Evolutionary conservation across 2,113 vertebrate genomes (phyloP).

Genomic region (Phaethon lepturus): DNA sequence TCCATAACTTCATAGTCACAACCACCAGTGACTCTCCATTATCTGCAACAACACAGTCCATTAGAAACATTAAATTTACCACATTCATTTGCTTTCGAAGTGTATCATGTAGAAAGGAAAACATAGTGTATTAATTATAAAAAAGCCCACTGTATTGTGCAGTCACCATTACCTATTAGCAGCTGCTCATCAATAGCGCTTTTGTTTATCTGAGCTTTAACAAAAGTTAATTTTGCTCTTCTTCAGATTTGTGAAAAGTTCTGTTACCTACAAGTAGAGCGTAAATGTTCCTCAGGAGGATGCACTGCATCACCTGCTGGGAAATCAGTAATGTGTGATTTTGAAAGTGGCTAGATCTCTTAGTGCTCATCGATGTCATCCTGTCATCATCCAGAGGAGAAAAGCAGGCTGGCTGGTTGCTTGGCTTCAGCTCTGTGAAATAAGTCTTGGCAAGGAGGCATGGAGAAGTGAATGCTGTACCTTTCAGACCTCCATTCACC

Average conservation of each 20-base stretch:
- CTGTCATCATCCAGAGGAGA: not conserved
- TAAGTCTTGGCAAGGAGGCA: not conserved
- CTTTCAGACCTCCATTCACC: not conserved
- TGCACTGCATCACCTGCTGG: not conserved
- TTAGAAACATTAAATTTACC: not conserved
- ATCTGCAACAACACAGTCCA: not conserved
- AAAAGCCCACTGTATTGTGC: not conserved
- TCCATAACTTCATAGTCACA: not conserved
- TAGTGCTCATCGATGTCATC: not conserved
- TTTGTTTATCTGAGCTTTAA: not conserved
- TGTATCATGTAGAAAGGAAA: not conserved
- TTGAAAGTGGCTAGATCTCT: not conserved
- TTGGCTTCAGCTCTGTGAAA: not conserved
- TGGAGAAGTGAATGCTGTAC: not conserved
- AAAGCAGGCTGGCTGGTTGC: not conserved
- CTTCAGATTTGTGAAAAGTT: not conserved
- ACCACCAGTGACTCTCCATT: not conserved
- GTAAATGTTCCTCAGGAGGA: not conserved
- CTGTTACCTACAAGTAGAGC: not conserved
- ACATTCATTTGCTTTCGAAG: not conserved
- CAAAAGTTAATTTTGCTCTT: not conserved
- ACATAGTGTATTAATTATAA: not conserved
- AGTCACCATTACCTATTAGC: not conserved
- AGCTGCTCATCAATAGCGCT: not conserved
- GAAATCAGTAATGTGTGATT: not conserved